Evolutionary conservation across 2,797 vertebrate species (phyloP).

Genomic region (Brachyalestes nurse): DNA sequence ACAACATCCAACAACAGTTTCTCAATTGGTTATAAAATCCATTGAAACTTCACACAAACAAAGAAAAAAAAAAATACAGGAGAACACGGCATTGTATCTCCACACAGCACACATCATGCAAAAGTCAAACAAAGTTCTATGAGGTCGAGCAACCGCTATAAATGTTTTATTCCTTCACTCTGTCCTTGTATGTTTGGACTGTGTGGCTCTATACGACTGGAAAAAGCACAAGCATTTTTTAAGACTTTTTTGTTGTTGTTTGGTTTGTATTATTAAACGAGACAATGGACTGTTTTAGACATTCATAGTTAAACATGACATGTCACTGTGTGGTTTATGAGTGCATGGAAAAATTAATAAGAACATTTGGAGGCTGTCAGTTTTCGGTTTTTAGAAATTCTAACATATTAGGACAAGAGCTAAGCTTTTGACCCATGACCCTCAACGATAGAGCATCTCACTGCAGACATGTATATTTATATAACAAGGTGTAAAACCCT

Average conservation of each 20-base stretch:
- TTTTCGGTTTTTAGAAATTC: constrained; percentile 58
- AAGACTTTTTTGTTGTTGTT: constrained; percentile 2
- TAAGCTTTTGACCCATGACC: constrained; percentile 60
- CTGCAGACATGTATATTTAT: constrained; percentile 50
- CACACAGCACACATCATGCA: constrained; percentile 52
- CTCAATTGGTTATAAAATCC: constrained; percentile 13
- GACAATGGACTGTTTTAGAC: constrained; percentile 23
- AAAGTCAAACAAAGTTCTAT: constrained; percentile 16
- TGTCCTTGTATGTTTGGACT: background rate
- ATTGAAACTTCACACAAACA: constrained; percentile 25
- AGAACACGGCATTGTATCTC: constrained; percentile 19
- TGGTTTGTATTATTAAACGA: constrained; percentile 22
- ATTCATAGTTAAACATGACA: constrained; percentile 38
- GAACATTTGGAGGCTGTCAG: constrained; percentile 64
- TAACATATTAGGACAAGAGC: constrained; percentile 30
- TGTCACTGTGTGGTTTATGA: background rate
- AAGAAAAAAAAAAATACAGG: constrained; percentile 15
- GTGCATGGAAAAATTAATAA: constrained; percentile 42
- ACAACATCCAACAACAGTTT: constrained; percentile 12
- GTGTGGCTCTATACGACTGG: background rate
- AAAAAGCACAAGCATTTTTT: constrained; percentile 52
- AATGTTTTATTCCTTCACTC: background rate
- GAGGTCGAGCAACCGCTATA: background rate
- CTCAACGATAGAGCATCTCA: constrained; percentile 57
- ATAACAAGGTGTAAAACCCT: constrained; percentile 70